A percentile compares a stretch with the other conserved stretches of the same genome.
Evolutionary conservation across 2,888 invertebrate species (phyloP).

Genomic region (Caenorhabditis imperialis): DNA sequence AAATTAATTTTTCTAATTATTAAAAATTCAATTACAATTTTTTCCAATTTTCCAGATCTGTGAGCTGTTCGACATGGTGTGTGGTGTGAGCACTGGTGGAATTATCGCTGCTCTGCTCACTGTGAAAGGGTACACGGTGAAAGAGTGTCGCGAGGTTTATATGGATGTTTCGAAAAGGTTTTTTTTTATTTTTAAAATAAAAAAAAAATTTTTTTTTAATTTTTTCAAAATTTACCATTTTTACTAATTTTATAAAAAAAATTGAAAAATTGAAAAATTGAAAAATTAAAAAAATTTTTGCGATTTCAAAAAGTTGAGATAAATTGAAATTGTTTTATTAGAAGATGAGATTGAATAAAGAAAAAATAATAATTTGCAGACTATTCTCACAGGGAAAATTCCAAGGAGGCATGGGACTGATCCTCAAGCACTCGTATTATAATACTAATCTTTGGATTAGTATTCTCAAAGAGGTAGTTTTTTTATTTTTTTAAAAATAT

Average conservation of each 20-base stretch:
- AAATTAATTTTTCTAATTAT: neutral
- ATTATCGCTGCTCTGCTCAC: conserved; percentile 86
- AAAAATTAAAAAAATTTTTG: no score
- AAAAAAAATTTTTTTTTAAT: no score
- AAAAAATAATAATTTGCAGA: conserved; percentile 16
- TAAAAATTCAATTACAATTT: neutral
- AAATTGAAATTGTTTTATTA: no score
- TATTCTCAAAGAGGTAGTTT: conserved; percentile 82
- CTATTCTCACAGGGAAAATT: conserved; percentile 60
- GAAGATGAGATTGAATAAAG: no score
- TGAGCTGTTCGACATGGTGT: conserved; percentile 89
- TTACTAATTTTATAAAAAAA: no score
- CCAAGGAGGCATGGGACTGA: conserved; percentile 66
- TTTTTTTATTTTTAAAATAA: conserved; percentile 74
- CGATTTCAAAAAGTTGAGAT: no score
- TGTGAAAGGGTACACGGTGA: conserved; percentile 82
- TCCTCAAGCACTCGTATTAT: conserved; percentile 87
- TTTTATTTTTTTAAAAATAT: neutral
- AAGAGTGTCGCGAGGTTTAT: conserved; percentile 81
- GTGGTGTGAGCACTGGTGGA: conserved; percentile 83
- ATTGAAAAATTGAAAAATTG: no score
- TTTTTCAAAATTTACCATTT: no score
- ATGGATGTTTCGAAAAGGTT: conserved; percentile 80
- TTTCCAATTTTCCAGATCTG: conserved; percentile 80
- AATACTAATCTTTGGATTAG: conserved; percentile 89